A percentile compares a stretch with the other conserved stretches of the same genome.
Conservation (phyloP, 2,113 vertebrate species). For the Pithys albifrons region DNA sequence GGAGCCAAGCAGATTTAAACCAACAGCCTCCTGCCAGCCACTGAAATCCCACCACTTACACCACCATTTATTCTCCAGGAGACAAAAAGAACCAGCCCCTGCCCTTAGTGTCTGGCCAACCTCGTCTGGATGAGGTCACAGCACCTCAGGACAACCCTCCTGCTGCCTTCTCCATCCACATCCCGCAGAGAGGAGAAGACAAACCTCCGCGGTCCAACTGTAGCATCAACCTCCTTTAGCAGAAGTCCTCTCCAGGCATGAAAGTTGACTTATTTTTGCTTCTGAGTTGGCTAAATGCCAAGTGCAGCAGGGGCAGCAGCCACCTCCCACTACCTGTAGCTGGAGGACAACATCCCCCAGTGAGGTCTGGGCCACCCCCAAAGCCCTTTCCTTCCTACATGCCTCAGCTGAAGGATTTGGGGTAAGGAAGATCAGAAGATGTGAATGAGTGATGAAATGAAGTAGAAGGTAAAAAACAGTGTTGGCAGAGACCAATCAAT, state of each 20-base stretch:
- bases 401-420: background rate
- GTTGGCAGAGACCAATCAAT: background rate
- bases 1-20: slow-evolving; percentile 53
- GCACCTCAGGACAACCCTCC: background rate
- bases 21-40: background rate
- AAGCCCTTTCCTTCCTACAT: background rate
- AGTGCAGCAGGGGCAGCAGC: background rate
- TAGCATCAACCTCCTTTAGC: background rate
- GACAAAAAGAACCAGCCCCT: background rate
- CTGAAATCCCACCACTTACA: background rate
- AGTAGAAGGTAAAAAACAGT: background rate
- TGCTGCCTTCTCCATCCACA: background rate
- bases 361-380: background rate
- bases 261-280: background rate
- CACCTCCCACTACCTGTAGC: background rate
- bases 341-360: background rate
- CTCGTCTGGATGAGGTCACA: background rate
- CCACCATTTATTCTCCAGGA: background rate
- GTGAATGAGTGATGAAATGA: background rate
- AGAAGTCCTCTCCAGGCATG: background rate
- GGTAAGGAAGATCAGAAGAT: background rate
- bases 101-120: background rate
- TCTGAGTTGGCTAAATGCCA: background rate
- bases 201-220: background rate
- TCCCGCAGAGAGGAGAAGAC: background rate